Conservation (phyloP, 2,797 vertebrate genomes). For the Gambusia yucatana region DNA sequence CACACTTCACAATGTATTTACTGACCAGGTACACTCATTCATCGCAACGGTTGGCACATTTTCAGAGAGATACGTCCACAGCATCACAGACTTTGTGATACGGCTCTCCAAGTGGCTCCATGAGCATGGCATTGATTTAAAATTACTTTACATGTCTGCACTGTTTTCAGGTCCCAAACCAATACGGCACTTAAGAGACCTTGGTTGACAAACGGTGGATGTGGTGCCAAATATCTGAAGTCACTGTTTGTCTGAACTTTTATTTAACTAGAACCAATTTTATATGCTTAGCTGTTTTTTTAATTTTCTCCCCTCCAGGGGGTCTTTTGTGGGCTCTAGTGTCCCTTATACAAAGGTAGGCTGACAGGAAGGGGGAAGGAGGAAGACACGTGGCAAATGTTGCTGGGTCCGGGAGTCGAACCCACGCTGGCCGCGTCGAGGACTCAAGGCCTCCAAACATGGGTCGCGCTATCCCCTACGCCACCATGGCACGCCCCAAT, state of each 20-base stretch:
- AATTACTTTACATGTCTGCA: constrained; percentile 42
- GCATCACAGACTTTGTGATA: constrained; percentile 45
- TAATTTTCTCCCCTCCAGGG: too few relatives aligned
- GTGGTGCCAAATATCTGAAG: constrained; percentile 34
- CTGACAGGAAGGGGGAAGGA: too few relatives aligned
- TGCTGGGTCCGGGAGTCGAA: too few relatives aligned
- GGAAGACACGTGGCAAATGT: too few relatives aligned
- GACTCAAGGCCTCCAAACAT: too few relatives aligned
- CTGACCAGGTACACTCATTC: constrained; percentile 48
- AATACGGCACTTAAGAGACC: constrained; percentile 34
- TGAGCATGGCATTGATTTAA: constrained; percentile 61
- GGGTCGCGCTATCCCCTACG: too few relatives aligned
- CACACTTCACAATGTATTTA: constrained; percentile 25
- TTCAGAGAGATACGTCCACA: constrained; percentile 47
- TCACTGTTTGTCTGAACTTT: constrained; percentile 27
- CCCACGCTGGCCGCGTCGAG: too few relatives aligned
- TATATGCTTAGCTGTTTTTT: neutral
- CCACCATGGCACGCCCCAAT: too few relatives aligned
- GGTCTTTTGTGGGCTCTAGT: too few relatives aligned
- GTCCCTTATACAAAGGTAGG: too few relatives aligned
- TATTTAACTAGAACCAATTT: constrained; percentile 8
- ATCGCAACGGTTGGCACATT: constrained; percentile 28
- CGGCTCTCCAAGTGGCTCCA: constrained; percentile 44
- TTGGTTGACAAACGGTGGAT: constrained; percentile 24
- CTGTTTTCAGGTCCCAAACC: constrained; percentile 30